Percentiles rank a stretch among this genome's conserved stretches.
Conservation (phyloP, 2,113 vertebrate genomes). For the Myotis brandtii region DNA sequence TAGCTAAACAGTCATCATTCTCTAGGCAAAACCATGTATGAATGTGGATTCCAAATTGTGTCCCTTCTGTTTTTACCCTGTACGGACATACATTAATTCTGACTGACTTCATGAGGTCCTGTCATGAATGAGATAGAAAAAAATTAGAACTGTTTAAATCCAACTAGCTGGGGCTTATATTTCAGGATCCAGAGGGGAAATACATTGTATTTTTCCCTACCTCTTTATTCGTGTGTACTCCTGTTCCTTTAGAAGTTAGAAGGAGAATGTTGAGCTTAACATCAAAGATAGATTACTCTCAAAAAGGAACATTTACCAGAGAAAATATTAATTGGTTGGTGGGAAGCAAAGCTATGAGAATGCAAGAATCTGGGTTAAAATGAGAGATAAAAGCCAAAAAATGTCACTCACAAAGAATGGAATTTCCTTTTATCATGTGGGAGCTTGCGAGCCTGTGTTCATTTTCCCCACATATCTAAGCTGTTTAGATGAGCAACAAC, state of each 20-base stretch:
- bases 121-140: conserved; percentile 1
- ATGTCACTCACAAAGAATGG: conserved; percentile 40
- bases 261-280: conserved; percentile 54
- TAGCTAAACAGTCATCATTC: conserved; percentile 51
- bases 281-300: conserved; percentile 55
- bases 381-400: conserved; percentile 65
- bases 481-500: conserved; percentile 53
- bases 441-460: conserved; percentile 34
- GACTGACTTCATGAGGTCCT: background rate
- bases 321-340: conserved; percentile 67
- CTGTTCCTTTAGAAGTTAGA: conserved; percentile 42
- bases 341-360: conserved; percentile 44
- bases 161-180: background rate
- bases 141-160: conserved; percentile 36
- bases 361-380: conserved; percentile 59
- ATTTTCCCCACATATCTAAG: conserved; percentile 47
- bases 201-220: background rate
- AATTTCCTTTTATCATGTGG: conserved; percentile 66
- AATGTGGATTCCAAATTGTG: conserved; percentile 62
- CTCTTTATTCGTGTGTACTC: background rate
- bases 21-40: conserved; percentile 36
- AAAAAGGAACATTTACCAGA: conserved; percentile 66
- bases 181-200: conserved; percentile 39
- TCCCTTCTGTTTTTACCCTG: background rate
- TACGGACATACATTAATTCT: conserved; percentile 25